A percentile compares a stretch with the other conserved stretches of the same genome.
Conservation (phyloP, 2,888 invertebrate species). For the Drosophila pseudotakahashii region DNA sequence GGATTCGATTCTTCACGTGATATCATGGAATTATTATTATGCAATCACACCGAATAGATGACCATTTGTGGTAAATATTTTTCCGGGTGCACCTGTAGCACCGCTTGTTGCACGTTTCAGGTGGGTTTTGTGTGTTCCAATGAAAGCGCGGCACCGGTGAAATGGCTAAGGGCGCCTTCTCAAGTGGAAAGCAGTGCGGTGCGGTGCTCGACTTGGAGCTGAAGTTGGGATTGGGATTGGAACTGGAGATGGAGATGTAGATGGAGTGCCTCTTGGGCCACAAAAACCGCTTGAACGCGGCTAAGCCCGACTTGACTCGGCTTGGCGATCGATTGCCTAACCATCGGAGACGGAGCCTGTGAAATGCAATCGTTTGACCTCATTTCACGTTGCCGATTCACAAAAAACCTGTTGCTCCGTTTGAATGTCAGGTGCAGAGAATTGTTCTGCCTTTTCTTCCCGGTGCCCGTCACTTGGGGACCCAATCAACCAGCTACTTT, state of each 20-base stretch:
- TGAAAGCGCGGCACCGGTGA: conserved; percentile 57
- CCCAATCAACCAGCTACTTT: conserved; percentile 48
- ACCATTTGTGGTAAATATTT: background rate
- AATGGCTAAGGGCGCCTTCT: conserved; percentile 67
- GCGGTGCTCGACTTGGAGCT: conserved; percentile 3
- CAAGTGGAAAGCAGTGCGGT: conserved; percentile 54
- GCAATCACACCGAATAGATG: background rate
- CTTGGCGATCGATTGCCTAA: conserved; percentile 55
- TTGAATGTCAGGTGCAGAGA: conserved; percentile 45
- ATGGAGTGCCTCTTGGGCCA: conserved; percentile 43
- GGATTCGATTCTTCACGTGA: background rate
- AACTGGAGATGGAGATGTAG: conserved; percentile 7
- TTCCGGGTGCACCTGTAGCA: conserved; percentile 30
- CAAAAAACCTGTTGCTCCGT: conserved; percentile 61
- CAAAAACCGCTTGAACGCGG: conserved; percentile 53
- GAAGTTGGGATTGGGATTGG: background rate
- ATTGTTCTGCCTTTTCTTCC: conserved; percentile 17
- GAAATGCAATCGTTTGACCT: conserved; percentile 42
- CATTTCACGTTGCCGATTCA: conserved; percentile 37
- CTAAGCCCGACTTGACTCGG: conserved; percentile 37
- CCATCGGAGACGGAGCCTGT: conserved; percentile 26
- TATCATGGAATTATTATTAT: background rate
- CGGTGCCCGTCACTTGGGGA: conserved; percentile 38
- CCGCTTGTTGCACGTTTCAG: conserved; percentile 68
- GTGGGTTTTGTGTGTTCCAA: conserved; percentile 51